Conservation (phyloP, 2,797 vertebrate species). For the Acipenser ruthenus region DNA sequence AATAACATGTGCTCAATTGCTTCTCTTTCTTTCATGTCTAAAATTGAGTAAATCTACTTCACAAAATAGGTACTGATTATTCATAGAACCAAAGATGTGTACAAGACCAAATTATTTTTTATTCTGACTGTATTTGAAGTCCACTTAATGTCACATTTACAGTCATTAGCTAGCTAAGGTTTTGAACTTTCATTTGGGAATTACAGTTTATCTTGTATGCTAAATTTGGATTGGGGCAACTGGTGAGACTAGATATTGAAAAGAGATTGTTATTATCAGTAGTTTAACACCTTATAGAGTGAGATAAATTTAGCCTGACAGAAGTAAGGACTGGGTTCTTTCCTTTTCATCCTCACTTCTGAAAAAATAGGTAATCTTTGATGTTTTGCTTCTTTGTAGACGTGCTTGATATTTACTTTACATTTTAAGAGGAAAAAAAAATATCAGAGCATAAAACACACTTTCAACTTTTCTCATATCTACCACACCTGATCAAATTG, state of each 20-base stretch:
- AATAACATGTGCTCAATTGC: slow-evolving; percentile 13
- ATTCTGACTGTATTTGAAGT: too few species aligned
- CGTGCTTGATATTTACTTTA: background rate
- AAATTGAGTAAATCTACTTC: background rate
- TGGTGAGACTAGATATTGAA: too few species aligned
- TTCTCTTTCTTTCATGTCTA: background rate
- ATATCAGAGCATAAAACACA: background rate
- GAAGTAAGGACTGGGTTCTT: background rate
- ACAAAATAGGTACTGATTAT: background rate
- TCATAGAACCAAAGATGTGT: background rate
- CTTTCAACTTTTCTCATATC: slow-evolving; percentile 7
- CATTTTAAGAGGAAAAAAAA: background rate
- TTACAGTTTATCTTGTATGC: too few species aligned
- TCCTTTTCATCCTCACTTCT: slow-evolving; percentile 2
- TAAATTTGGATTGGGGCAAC: too few species aligned
- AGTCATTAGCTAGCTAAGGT: too few species aligned
- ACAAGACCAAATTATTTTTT: background rate
- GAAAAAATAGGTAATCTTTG: slow-evolving; percentile 5
- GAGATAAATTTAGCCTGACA: background rate
- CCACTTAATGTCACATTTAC: too few species aligned
- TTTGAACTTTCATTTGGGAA: too few species aligned
- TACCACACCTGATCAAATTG: background rate
- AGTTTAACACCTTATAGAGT: background rate
- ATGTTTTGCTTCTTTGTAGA: slow-evolving; percentile 11
- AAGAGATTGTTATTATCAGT: too few species aligned